Evolutionary conservation across 2,113 vertebrate species (phyloP).

Genomic region (Lasiurus borealis): DNA sequence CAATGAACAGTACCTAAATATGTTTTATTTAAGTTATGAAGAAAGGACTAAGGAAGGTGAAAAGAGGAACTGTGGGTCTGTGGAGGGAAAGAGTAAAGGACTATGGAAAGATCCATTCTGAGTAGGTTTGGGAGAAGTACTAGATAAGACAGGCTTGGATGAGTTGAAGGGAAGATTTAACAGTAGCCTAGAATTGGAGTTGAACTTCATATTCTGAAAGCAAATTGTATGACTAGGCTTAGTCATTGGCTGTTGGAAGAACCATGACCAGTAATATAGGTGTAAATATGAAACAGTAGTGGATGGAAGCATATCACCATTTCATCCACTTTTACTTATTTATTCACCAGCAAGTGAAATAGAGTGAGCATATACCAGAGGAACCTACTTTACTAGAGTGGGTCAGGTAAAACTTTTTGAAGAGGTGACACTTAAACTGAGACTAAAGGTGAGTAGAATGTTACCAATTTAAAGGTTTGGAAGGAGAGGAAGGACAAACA

Average conservation of each 20-base stretch:
- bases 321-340: not conserved
- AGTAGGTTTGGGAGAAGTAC: not conserved
- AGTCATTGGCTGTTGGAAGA: not conserved
- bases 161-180: not conserved
- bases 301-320: not conserved
- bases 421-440: not conserved
- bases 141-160: not conserved
- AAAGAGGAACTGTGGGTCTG: not conserved
- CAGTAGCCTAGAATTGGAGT: not conserved
- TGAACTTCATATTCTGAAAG: not conserved
- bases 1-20: not conserved
- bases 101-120: not conserved
- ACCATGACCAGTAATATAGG: not conserved
- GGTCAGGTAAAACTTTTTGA: not conserved
- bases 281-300: not conserved
- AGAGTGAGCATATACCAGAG: not conserved
- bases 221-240: not conserved
- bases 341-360: not conserved
- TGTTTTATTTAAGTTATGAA: not conserved
- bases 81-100: not conserved
- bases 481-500: not conserved
- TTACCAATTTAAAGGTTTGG: not conserved
- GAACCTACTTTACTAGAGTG: not conserved
- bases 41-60: not conserved
- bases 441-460: not conserved